Conservation (phyloP, 2,797 vertebrate species). For the Poeciliopsis presidionis region DNA sequence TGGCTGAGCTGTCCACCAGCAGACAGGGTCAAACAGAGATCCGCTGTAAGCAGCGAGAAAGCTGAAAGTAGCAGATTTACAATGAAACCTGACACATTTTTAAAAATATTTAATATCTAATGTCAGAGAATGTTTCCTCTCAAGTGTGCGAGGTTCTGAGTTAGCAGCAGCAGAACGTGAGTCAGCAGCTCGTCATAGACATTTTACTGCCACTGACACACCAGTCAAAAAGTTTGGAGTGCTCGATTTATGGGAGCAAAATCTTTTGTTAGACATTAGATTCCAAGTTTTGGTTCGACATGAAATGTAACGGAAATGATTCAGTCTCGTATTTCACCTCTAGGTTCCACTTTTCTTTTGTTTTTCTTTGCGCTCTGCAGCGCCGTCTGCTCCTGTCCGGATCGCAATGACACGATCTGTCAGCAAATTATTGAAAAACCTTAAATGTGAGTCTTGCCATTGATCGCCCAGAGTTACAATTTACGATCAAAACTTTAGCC, state of each 20-base stretch:
- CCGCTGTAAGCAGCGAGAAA: background rate
- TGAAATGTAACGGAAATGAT: background rate
- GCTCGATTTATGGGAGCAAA: background rate
- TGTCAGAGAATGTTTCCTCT: background rate
- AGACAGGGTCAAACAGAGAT: constrained; percentile 4
- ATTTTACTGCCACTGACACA: background rate
- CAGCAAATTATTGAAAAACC: too few species aligned
- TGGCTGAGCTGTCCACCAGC: constrained; percentile 22
- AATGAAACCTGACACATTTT: background rate
- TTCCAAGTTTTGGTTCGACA: background rate
- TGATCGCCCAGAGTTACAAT: too few species aligned
- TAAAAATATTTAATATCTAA: background rate
- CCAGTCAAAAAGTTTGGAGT: background rate
- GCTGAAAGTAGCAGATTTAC: constrained; percentile 14
- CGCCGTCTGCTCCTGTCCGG: too few species aligned
- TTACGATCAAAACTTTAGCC: too few species aligned
- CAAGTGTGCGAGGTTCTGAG: background rate
- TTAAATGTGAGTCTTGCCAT: too few species aligned
- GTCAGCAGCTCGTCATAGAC: background rate
- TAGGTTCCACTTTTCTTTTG: background rate
- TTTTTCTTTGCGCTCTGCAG: background rate
- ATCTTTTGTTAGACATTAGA: background rate
- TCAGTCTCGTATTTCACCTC: background rate
- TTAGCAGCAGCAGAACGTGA: background rate
- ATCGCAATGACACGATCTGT: too few species aligned